Evolutionary conservation across 2,797 vertebrate genomes (phyloP).

Genomic region (Hyperoplus immaculatus): DNA sequence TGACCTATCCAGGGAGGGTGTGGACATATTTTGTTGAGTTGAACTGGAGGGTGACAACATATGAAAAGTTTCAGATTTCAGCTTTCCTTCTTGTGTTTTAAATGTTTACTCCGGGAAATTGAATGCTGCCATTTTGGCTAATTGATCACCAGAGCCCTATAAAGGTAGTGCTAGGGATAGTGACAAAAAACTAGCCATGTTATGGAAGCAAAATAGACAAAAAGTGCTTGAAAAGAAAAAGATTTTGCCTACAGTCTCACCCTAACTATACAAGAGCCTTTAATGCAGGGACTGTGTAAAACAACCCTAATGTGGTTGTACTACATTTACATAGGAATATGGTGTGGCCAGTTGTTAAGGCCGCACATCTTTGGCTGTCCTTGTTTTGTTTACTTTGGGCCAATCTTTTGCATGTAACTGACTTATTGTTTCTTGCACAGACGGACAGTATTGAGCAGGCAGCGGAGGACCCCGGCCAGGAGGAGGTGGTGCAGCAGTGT

Average conservation of each 20-base stretch:
- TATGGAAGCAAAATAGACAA: too few relatives aligned
- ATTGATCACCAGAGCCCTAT: neutral
- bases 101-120: neutral
- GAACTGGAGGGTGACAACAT: neutral
- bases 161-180: neutral
- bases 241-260: too few relatives aligned
- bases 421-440: conserved; percentile 69
- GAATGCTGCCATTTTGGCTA: neutral
- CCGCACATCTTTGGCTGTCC: neutral
- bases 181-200: neutral
- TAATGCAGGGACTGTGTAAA: neutral
- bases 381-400: neutral
- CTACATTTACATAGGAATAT: too few relatives aligned
- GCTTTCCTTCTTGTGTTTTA: neutral
- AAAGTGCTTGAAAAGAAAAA: too few relatives aligned
- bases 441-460: conserved; percentile 92
- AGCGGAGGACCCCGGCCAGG: conserved; percentile 92
- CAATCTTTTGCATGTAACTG: neutral
- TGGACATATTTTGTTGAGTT: neutral
- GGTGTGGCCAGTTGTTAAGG: neutral
- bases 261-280: too few relatives aligned
- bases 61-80: neutral
- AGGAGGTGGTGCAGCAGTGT: conserved; percentile 95
- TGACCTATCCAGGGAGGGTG: neutral
- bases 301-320: neutral